Percentiles rank a stretch among this genome's conserved stretches.
These are phyloP conservation scores for Sycophila texana DNA, from an alignment of 2,888 invertebrate species.

Conservation along the genomic window DNA sequence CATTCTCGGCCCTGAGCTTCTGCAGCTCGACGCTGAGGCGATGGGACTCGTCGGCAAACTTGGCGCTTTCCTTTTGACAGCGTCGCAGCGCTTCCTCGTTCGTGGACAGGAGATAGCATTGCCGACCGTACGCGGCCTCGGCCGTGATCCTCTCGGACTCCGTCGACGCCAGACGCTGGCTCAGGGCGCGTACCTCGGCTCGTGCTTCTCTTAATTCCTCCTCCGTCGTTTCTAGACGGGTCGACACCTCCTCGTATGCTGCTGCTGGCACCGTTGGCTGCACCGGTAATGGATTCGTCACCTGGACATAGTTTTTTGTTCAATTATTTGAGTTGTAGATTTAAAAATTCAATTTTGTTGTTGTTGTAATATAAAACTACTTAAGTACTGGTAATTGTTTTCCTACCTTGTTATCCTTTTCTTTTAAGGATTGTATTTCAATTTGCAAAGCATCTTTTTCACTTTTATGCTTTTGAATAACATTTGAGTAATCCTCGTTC, in stretches of 20 bases:
- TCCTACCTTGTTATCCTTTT: slow-evolving; percentile 26
- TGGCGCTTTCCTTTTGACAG: slow-evolving; percentile 61
- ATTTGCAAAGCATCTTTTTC: slow-evolving; percentile 60
- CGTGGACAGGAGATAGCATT: slow-evolving; percentile 60
- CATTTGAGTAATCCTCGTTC: slow-evolving; percentile 59
- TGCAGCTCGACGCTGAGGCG: slow-evolving; percentile 59
- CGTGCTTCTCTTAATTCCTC: slow-evolving; percentile 61
- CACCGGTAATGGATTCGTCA: background rate
- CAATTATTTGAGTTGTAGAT: background rate
- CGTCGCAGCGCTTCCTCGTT: slow-evolving; percentile 62
- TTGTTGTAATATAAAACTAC: background rate
- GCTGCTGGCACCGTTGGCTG: slow-evolving; percentile 43
- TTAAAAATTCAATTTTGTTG: background rate
- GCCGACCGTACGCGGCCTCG: slow-evolving; percentile 61
- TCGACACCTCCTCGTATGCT: slow-evolving; percentile 54
- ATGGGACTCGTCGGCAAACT: slow-evolving; percentile 57
- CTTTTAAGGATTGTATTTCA: slow-evolving; percentile 56
- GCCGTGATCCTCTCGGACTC: slow-evolving; percentile 62
- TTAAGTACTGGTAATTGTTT: background rate
- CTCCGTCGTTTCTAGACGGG: slow-evolving; percentile 61
- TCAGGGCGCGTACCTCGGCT: slow-evolving; percentile 59
- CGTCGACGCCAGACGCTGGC: slow-evolving; percentile 60
- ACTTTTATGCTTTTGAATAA: slow-evolving; percentile 60
- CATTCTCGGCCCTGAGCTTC: slow-evolving; percentile 62
- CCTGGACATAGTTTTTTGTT: background rate